Percentiles rank a stretch among this genome's conserved stretches.
Conservation (phyloP, 1,140 invertebrate genomes). For the Drosophila mayri region DNA sequence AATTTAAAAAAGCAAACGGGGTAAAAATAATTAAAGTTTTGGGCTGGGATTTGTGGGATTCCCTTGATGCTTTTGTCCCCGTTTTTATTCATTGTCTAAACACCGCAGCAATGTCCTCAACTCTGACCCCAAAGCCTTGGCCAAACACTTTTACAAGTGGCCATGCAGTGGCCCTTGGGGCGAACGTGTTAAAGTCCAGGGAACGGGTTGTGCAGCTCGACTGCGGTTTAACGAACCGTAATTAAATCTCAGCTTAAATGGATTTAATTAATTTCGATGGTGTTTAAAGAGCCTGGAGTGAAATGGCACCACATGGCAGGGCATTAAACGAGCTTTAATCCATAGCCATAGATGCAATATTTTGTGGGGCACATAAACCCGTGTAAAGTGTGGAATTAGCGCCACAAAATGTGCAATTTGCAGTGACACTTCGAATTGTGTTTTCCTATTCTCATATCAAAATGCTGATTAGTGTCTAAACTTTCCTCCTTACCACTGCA, state of each 20-base stretch:
- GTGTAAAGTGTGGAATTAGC: conserved; percentile 3
- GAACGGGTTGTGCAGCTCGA: not conserved
- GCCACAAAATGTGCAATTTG: not conserved
- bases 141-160: not conserved
- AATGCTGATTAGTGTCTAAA: conserved; percentile 3
- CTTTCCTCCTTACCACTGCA: conserved; percentile 1
- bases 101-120: conserved; percentile 1
- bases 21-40: not conserved
- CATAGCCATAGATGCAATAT: not conserved
- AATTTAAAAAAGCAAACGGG: conserved; percentile 19
- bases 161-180: not conserved
- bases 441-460: not conserved
- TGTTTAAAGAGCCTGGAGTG: conserved; percentile 3
- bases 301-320: not conserved
- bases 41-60: not conserved
- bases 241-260: conserved; percentile 30
- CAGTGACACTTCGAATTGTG: not conserved
- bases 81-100: conserved; percentile 6
- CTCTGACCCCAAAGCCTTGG: conserved; percentile 2
- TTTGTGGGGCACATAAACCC: not conserved
- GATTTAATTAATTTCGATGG: conserved; percentile 28
- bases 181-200: conserved; percentile 8
- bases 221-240: conserved; percentile 12
- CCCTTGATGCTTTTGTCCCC: not conserved
- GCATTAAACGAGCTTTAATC: not conserved